phyloP scores from a whole-genome alignment of 2,888 invertebrate species.

The Monoplex corrugatus region DNA sequence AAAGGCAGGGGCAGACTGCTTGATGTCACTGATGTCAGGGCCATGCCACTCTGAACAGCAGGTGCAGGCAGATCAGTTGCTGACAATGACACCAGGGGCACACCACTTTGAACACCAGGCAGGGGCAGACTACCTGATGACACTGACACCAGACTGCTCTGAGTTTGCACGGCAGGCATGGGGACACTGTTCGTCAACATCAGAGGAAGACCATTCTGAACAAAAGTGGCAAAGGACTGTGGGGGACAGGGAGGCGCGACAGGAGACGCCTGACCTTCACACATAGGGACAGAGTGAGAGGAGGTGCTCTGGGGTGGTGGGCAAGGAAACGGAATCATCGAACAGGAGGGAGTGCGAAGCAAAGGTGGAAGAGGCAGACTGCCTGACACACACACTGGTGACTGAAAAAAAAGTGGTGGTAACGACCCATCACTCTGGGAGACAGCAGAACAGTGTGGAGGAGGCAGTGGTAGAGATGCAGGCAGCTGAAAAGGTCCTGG shows the following conservation, averaged over 20 bases:
- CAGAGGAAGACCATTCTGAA: conserved; percentile 36
- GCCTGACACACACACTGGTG: not conserved
- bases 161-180: conserved; percentile 6
- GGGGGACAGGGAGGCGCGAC: conserved; percentile 28
- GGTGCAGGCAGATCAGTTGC: not conserved
- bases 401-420: not conserved
- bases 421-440: conserved; percentile 16
- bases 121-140: not conserved
- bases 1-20: too few species aligned
- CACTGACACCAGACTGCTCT: conserved; percentile 19
- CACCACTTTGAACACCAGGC: not conserved
- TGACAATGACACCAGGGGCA: not conserved
- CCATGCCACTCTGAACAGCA: not conserved
- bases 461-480: not conserved
- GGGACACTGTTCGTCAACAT: conserved; percentile 14
- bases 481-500: not conserved
- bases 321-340: not conserved
- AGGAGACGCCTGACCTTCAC: not conserved
- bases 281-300: not conserved
- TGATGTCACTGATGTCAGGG: not conserved
- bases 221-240: conserved; percentile 21
- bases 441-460: not conserved
- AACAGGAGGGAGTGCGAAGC: not conserved
- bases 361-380: not conserved
- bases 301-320: conserved; percentile 10